phyloP scores from a whole-genome alignment of 2,113 vertebrate genomes.

The Nipponia nippon region DNA sequence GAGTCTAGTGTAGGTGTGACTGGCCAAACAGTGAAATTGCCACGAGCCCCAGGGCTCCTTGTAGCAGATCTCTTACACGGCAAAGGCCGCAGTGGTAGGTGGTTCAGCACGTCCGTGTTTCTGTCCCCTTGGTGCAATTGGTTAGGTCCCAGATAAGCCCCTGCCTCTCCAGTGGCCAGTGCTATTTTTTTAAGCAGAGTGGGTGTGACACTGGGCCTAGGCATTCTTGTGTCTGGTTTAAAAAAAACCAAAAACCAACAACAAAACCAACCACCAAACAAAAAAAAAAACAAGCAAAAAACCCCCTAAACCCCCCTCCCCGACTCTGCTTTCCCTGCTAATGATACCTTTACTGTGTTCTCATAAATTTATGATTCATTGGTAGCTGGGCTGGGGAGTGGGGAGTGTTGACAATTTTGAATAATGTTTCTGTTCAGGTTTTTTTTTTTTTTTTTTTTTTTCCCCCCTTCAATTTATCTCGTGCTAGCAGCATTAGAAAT shows the following conservation, averaged over 20 bases:
- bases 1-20: too few relatives aligned
- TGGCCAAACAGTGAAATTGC: neutral
- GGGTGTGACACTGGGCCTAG: neutral
- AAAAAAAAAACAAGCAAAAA: neutral
- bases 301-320: too few relatives aligned
- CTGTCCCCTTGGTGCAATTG: too few relatives aligned
- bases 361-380: neutral
- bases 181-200: neutral
- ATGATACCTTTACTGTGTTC: neutral
- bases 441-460: too few relatives aligned
- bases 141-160: neutral
- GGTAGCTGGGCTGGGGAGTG: neutral
- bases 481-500: fast-evolving
- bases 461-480: neutral
- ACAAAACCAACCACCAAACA: neutral
- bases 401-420: neutral
- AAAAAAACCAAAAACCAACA: neutral
- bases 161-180: neutral
- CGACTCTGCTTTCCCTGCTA: neutral
- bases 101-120: fast-evolving
- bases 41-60: fast-evolving
- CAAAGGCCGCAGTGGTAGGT: neutral
- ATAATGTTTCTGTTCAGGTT: neutral
- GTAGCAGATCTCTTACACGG: neutral
- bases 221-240: neutral